A percentile compares a stretch with the other conserved stretches of the same genome.
phyloP scores from a whole-genome alignment of 2,797 vertebrate species.

The Bradypus variegatus region DNA sequence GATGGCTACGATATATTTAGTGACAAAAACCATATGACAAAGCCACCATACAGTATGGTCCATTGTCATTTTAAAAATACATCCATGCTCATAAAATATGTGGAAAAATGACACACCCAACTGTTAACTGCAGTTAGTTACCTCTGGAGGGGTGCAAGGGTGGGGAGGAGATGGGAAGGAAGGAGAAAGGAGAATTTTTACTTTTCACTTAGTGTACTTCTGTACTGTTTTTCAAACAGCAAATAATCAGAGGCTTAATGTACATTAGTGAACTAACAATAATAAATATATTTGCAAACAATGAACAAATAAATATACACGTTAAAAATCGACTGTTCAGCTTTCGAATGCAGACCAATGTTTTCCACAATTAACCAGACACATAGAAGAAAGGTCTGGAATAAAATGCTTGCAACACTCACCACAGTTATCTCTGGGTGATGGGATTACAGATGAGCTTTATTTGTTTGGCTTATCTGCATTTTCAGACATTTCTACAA shows the following conservation, averaged over 20 bases:
- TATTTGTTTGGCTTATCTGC: slow-evolving; percentile 44
- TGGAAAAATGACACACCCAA: background rate
- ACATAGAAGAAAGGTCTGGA: fast-evolving
- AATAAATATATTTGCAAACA: background rate
- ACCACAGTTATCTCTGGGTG: background rate
- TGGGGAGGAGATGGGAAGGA: background rate
- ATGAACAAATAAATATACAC: fast-evolving
- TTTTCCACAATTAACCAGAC: fast-evolving
- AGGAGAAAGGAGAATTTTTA: fast-evolving
- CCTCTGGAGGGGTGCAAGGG: background rate
- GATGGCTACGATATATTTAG: background rate
- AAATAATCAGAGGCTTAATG: background rate
- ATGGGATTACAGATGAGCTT: background rate
- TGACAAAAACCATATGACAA: background rate
- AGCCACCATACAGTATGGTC: fast-evolving
- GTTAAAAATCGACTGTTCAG: fast-evolving
- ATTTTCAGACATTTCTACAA: slow-evolving; percentile 41
- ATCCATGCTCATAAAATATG: background rate
- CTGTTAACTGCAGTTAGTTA: fast-evolving
- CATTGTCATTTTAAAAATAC: background rate
- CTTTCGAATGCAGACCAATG: fast-evolving
- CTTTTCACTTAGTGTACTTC: fast-evolving
- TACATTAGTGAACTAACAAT: fast-evolving
- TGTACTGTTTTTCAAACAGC: fast-evolving
- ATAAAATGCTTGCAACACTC: fast-evolving